Percentiles rank a stretch among this genome's conserved stretches.
phyloP scores from a whole-genome alignment of 2,888 invertebrate genomes.

The Phengaris arion region DNA sequence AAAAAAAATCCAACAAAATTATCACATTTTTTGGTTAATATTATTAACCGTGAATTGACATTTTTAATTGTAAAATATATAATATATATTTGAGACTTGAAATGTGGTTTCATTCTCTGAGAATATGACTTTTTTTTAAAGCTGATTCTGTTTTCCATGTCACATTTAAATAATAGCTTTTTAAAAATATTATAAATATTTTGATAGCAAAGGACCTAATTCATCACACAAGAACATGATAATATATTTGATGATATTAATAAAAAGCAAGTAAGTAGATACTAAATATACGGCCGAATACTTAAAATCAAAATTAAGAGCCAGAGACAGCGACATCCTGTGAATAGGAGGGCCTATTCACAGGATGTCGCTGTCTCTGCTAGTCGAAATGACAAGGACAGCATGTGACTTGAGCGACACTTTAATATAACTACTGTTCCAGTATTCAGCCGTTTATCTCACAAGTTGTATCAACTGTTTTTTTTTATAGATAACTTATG shows the following conservation, averaged over 20 bases:
- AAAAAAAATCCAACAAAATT: conserved; percentile 9
- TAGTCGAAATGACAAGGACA: too few relatives aligned
- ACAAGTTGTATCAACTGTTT: too few relatives aligned
- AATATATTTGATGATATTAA: neutral
- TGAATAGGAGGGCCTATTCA: too few relatives aligned
- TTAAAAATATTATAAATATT: neutral
- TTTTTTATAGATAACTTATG: too few relatives aligned
- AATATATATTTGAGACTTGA: neutral
- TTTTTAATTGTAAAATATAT: conserved; percentile 5
- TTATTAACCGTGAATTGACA: conserved; percentile 26
- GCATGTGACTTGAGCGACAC: too few relatives aligned
- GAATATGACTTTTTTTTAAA: neutral
- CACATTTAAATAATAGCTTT: neutral
- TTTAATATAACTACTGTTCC: too few relatives aligned
- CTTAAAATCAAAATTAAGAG: too few relatives aligned
- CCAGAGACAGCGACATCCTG: too few relatives aligned
- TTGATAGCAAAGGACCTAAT: neutral
- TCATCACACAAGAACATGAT: neutral
- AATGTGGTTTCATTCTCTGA: neutral
- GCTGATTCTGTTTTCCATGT: neutral
- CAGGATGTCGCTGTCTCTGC: too few relatives aligned
- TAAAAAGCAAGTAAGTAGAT: neutral
- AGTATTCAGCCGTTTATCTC: neutral
- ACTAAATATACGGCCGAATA: too few relatives aligned
- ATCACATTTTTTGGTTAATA: conserved; percentile 16